Conservation (phyloP, 2,113 vertebrate genomes). For the Phaetusa simplex region DNA sequence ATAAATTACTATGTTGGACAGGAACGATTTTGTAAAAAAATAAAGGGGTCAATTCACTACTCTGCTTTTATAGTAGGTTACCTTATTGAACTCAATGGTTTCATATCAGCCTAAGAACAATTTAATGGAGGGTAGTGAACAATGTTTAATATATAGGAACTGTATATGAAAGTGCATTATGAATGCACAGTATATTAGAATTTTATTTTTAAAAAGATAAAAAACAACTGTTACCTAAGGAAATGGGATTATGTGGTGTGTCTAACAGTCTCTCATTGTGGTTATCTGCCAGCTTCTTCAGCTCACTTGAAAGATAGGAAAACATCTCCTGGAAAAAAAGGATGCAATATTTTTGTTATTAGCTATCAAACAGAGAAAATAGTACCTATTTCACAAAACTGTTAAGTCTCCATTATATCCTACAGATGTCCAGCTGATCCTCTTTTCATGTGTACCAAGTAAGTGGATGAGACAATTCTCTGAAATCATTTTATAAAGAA, state of each 20-base stretch:
- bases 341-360: not conserved
- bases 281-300: conserved; percentile 85
- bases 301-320: conserved; percentile 84
- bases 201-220: not conserved
- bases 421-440: not conserved
- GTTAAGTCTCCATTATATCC: not conserved
- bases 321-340: conserved; percentile 87
- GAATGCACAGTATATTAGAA: not conserved
- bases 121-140: not conserved
- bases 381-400: not conserved
- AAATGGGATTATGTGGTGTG: conserved; percentile 94
- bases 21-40: not conserved
- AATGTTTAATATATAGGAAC: not conserved
- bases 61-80: not conserved
- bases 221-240: conserved; percentile 81
- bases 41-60: not conserved
- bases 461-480: not conserved
- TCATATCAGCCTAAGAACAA: not conserved
- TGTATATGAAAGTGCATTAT: not conserved
- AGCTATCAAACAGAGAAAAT: conserved; percentile 17
- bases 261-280: conserved; percentile 88
- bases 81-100: not conserved
- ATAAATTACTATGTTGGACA: not conserved
- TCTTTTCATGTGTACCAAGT: not conserved
- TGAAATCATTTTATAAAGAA: conserved; percentile 3